Conservation (phyloP, 2,797 vertebrate species). For the Cynodonichthys magdalenae region DNA sequence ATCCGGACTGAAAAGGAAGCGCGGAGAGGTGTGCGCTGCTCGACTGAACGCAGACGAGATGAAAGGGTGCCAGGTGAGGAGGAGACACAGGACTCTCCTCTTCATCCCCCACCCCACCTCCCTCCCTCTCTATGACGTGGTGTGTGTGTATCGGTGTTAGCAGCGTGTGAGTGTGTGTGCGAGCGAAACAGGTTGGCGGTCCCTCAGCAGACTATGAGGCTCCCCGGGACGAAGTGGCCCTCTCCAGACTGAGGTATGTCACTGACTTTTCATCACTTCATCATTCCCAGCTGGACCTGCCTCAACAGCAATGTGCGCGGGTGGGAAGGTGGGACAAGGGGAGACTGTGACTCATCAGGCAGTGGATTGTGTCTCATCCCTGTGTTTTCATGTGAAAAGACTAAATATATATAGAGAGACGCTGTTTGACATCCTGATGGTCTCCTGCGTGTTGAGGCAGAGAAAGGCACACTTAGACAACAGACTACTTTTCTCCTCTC, state of each 20-base stretch:
- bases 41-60: constrained; percentile 51
- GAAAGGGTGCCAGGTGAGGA: constrained; percentile 82
- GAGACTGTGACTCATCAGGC: constrained; percentile 20
- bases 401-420: not conserved
- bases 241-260: constrained; percentile 77
- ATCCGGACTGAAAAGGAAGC: constrained; percentile 40
- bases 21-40: constrained; percentile 6
- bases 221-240: constrained; percentile 65
- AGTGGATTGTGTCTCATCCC: constrained; percentile 9
- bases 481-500: constrained; percentile 65
- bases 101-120: constrained; percentile 38
- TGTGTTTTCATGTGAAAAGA: constrained; percentile 9
- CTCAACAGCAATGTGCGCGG: not conserved
- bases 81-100: constrained; percentile 70
- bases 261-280: constrained; percentile 42
- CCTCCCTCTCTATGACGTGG: constrained; percentile 46
- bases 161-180: constrained; percentile 34
- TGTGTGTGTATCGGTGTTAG: constrained; percentile 48
- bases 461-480: constrained; percentile 59
- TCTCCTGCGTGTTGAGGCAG: constrained; percentile 12
- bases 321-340: constrained; percentile 14
- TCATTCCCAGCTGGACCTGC: constrained; percentile 37
- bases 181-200: constrained; percentile 67
- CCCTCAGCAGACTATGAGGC: constrained; percentile 67
- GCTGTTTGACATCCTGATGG: constrained; percentile 1